phyloP scores from a whole-genome alignment of 2,113 vertebrate genomes.

The Cardinalis cardinalis region DNA sequence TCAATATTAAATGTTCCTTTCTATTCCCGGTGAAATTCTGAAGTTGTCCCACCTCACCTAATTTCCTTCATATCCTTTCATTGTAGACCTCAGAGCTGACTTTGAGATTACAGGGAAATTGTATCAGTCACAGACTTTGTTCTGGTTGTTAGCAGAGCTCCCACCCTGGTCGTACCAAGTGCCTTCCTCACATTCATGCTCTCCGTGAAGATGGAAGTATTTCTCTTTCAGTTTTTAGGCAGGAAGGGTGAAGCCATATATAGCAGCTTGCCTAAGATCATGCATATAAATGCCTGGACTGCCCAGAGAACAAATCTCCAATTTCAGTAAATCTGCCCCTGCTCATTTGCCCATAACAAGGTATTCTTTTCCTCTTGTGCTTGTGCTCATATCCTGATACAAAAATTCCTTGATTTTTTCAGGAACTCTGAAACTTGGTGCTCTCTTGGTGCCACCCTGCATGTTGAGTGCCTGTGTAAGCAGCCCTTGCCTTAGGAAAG shows the following conservation, averaged over 20 bases:
- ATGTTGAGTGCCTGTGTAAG: neutral
- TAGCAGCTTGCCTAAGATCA: neutral
- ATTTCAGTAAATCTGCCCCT: neutral
- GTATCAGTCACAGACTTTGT: neutral
- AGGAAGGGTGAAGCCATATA: neutral
- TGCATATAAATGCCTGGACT: neutral
- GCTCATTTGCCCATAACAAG: neutral
- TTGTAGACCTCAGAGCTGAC: neutral
- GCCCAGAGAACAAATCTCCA: neutral
- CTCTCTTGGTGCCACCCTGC: neutral
- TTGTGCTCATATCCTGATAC: neutral
- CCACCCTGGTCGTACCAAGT: rapidly evolving
- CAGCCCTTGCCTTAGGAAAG: neutral
- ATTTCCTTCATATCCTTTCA: neutral
- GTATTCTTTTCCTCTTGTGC: neutral
- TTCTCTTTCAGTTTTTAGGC: neutral
- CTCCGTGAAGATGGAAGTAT: neutral
- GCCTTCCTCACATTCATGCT: neutral
- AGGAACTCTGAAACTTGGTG: neutral
- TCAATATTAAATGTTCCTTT: neutral
- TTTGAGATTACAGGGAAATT: neutral
- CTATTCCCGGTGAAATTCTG: neutral
- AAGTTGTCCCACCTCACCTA: neutral
- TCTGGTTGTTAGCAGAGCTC: slow-evolving; percentile 23
- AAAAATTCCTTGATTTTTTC: neutral